Percentiles rank a stretch among this genome's conserved stretches.
Evolutionary conservation across 2,888 invertebrate genomes (phyloP).

Genomic region (Euproctis similis): DNA sequence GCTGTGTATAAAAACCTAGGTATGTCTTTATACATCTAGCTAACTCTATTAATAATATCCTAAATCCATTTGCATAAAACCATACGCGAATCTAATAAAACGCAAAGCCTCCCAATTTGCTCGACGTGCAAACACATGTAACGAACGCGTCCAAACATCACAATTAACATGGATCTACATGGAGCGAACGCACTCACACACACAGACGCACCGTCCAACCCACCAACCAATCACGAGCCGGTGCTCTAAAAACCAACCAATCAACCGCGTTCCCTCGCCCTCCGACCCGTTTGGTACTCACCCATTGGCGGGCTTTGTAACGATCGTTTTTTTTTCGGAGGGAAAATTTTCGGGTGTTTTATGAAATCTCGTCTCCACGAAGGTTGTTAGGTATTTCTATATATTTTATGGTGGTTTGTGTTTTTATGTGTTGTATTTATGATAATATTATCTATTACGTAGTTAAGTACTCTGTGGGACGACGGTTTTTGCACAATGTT

Average conservation of each 20-base stretch:
- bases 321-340: conserved; percentile 60
- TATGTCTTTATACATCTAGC: no score
- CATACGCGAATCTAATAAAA: conserved; percentile 28
- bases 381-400: conserved; percentile 49
- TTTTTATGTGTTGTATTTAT: conserved; percentile 59
- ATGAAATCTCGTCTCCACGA: conserved; percentile 48
- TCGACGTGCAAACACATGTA: conserved; percentile 32
- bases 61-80: conserved; percentile 13
- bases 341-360: conserved; percentile 67
- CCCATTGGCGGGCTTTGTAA: conserved; percentile 52
- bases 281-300: conserved; percentile 40
- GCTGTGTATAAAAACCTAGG: no score
- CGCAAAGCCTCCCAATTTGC: conserved; percentile 33
- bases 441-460: no score
- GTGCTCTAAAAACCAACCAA: conserved; percentile 39
- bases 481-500: conserved; percentile 56
- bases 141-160: conserved; percentile 34
- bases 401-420: conserved; percentile 36
- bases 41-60: neutral
- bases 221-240: conserved; percentile 51
- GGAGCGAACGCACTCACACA: conserved; percentile 49
- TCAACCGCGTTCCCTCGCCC: conserved; percentile 47
- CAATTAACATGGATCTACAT: conserved; percentile 50
- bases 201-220: conserved; percentile 46
- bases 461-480: conserved; percentile 49